Conservation (phyloP, 2,888 invertebrate genomes). For the Cyrtodaria siliqua region DNA sequence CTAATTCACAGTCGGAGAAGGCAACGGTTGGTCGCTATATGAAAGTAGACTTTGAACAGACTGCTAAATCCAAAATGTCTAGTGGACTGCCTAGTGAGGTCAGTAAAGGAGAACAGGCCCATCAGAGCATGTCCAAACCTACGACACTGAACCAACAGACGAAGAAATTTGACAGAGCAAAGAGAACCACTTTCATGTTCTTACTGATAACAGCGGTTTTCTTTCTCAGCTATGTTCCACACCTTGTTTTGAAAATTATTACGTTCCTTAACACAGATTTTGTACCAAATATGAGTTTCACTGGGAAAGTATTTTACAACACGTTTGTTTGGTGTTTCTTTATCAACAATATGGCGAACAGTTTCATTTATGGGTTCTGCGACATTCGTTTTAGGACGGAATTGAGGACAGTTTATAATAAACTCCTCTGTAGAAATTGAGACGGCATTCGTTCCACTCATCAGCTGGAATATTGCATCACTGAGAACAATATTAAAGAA, state of each 20-base stretch:
- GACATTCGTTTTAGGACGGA: constrained; percentile 72
- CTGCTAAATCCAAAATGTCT: too few relatives aligned
- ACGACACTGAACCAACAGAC: too few relatives aligned
- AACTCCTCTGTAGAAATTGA: not conserved
- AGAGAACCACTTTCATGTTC: constrained; percentile 71
- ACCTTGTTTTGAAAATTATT: constrained; percentile 64
- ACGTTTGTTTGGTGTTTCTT: constrained; percentile 75
- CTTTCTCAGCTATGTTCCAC: constrained; percentile 74
- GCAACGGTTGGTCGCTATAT: too few relatives aligned
- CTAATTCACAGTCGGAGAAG: too few relatives aligned
- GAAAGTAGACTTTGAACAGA: too few relatives aligned
- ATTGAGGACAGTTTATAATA: not conserved
- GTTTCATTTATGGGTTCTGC: constrained; percentile 76
- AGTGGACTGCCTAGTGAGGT: too few relatives aligned
- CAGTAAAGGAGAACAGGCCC: too few relatives aligned
- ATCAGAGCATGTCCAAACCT: too few relatives aligned
- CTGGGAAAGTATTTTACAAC: constrained; percentile 64
- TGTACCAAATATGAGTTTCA: constrained; percentile 49
- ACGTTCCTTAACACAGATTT: constrained; percentile 65
- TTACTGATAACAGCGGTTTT: constrained; percentile 73
- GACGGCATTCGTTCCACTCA: too few relatives aligned
- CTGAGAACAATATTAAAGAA: too few relatives aligned
- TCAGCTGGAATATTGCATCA: too few relatives aligned
- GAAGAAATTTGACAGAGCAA: constrained; percentile 3
- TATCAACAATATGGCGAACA: constrained; percentile 74